Evolutionary conservation across 30 jellyfish, hydroid and myxozoan species (phyloP), one percentile per base, ranked within the genome.

Genomic region (Hydractinia symbiolongicarpus): DNA sequence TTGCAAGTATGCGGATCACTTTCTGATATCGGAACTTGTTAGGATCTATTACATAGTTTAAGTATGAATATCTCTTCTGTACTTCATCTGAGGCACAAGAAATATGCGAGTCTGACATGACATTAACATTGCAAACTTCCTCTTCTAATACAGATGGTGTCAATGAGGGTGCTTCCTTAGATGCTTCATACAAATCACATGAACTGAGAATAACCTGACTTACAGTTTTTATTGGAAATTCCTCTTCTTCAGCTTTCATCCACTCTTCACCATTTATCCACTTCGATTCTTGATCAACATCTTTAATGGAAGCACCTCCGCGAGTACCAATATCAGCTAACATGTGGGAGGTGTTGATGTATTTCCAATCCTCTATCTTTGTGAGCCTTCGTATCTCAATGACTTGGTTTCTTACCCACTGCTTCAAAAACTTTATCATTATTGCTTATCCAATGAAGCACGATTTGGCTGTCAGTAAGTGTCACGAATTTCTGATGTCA

Each of bases 391-490:
- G 14, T 52, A 79, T 79, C n/a, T 66, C 86, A n/a, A 79, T 51
- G 13, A 79, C 84, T 15, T 67, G 84, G 84, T 79, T 79, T 49
- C 86, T 61, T 50, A 79, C 73, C 74, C 52, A 79, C 55, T 64
- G 88, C 30, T 79, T 79, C 4, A n/a, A 79, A 68, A 17, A 50
- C 66, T 20, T 20, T 66, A 5, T 79, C 84, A 6, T 79, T 72
- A 67, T 79, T 67, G 72, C 73, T 61, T 19, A 79, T 79, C 88
- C 88, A 79, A 40, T 62, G 84, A 15, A 61, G 57, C 40, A 61
- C 67, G 72, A 79, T 79, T 56, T 79, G 88, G 71, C 88, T 64
- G 66, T 79, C 84, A 8, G 88, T 62, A 49, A 79, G 10, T 71
- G 61, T 79, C 11, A 53, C 10, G 1, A 50, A 9, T 68, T 9